Base-by-base conservation (phyloP, 2,797 vertebrate genomes). In the Prionace glauca region DNA sequence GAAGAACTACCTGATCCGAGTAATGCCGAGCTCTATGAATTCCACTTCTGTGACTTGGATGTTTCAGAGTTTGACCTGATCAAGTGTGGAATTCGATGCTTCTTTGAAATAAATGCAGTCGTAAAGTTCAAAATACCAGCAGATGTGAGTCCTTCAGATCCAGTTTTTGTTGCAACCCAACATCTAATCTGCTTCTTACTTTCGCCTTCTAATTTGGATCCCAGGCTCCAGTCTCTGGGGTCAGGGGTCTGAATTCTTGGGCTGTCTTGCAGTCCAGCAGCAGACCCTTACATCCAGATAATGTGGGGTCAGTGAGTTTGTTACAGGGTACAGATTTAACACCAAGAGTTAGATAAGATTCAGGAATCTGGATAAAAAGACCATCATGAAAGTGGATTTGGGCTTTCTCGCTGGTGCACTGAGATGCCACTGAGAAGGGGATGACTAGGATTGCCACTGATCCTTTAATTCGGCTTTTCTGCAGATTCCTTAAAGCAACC, bases 71-170 rank as follows among this genome's bases (percentile, higher is more conserved):
- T 97, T 0, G 98, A 97, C n/a, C 97, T 99, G 96, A 98, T 99
- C 97, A 98, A 98, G 96, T 98, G 98, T 87, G 99, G 99, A 94
- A 98, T 99, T 90, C 98, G 98, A 95, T 98, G 99, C 56, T 99
- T 99, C 98, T 99, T 99, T 96, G 99, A 99, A 97, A 98, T 99
- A 69, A 99, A 99, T 11, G 98, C 98, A n/a, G 97, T 99, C 24
- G 98, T 99, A 96, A 99, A 99, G 97, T 99, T 99, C 97, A 99
- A 99, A 98, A 98, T 99, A 87, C 99, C 99, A 0, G 97, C 98
- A 95, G 98, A 99, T 98, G 99, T 99, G 95, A 97, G 97, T 94
- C 72, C 96, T 87, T 41, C 29, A 50, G 29, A n/a, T 12, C 50
- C 26, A 32, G 50, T 62, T 87, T 32, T 60, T 90, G 29, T 90